Evolutionary conservation across 2,797 vertebrate genomes (phyloP).

Genomic region (Bradypodion pumilum): DNA sequence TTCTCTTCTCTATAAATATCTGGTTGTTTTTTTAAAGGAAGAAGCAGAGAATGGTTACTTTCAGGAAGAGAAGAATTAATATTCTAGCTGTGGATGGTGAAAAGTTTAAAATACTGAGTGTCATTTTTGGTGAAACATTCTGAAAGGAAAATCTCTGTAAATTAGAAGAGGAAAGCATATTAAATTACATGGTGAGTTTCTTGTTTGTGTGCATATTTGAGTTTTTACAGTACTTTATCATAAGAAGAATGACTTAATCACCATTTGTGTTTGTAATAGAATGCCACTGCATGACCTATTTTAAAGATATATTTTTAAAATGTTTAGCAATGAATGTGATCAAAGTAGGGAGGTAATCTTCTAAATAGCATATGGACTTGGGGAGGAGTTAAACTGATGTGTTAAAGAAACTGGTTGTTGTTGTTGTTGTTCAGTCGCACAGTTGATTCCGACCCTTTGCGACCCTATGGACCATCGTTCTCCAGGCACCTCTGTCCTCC

Average conservation of each 20-base stretch:
- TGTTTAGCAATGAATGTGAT: neutral
- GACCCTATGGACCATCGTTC: too few relatives aligned
- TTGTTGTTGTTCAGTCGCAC: too few relatives aligned
- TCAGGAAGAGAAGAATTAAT: constrained; percentile 18
- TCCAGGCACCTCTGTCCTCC: too few relatives aligned
- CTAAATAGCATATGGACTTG: neutral
- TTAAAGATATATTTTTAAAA: neutral
- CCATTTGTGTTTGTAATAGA: neutral
- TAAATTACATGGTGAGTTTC: constrained; percentile 42
- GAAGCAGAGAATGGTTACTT: rapidly evolving
- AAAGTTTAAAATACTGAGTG: neutral
- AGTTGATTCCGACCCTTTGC: too few relatives aligned
- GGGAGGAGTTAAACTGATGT: neutral
- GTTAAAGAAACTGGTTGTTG: neutral
- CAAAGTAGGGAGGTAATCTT: neutral
- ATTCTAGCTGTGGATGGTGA: constrained; percentile 7
- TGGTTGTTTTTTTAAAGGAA: neutral
- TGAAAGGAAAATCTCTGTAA: constrained; percentile 32
- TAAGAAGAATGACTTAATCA: neutral
- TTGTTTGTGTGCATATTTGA: constrained; percentile 45
- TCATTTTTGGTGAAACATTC: neutral
- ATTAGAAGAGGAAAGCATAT: neutral
- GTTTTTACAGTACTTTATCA: neutral
- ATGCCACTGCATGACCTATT: neutral
- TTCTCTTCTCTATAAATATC: neutral